Conservation (phyloP, 2,113 vertebrate species). For the Promerops cafer region DNA sequence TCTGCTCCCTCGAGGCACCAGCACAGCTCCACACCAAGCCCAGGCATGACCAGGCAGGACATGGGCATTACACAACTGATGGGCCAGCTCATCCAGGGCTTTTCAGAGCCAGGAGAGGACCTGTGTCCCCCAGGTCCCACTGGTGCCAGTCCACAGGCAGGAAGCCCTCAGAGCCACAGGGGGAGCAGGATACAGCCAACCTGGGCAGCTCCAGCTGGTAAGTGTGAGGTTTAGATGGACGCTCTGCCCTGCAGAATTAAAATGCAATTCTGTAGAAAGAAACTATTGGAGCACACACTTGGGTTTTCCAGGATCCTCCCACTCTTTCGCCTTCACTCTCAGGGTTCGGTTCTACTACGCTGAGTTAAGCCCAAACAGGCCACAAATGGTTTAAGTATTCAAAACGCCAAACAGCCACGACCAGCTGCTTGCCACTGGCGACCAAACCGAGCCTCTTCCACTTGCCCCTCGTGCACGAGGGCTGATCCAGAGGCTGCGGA, state of each 20-base stretch:
- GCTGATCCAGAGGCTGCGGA: too few relatives aligned
- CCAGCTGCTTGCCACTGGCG: rapidly evolving
- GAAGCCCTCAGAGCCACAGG: neutral
- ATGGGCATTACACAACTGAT: rapidly evolving
- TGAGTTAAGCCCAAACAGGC: rapidly evolving
- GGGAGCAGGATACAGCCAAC: rapidly evolving
- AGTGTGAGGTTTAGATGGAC: rapidly evolving
- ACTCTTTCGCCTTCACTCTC: rapidly evolving
- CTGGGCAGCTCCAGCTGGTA: rapidly evolving
- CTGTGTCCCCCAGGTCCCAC: neutral
- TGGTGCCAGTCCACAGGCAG: rapidly evolving
- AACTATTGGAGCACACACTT: rapidly evolving
- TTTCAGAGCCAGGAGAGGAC: neutral
- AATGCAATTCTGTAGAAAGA: rapidly evolving
- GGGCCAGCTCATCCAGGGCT: neutral
- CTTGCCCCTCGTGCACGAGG: rapidly evolving
- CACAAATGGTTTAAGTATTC: rapidly evolving
- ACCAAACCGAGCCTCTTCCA: neutral
- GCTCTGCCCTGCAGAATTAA: neutral
- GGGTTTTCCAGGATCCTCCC: neutral
- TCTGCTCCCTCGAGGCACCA: neutral
- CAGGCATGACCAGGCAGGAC: neutral
- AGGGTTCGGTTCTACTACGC: rapidly evolving
- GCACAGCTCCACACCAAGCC: rapidly evolving
- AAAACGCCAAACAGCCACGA: rapidly evolving